These are phyloP conservation scores for Ernsta delagoae DNA, from an alignment of 2,888 invertebrate genomes.

Conservation along the genomic window DNA sequence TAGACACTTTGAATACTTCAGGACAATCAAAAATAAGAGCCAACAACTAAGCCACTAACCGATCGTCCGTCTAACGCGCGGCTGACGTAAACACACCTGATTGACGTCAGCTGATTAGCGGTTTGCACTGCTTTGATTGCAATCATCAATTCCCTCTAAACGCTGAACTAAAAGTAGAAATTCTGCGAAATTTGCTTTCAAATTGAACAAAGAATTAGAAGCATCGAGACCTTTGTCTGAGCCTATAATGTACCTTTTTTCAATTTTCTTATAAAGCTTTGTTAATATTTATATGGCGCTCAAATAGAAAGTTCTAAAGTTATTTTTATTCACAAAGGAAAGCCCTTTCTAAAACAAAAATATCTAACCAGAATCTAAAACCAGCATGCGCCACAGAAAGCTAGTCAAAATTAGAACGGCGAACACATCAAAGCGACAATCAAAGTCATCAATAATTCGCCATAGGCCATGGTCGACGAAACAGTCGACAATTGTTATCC, in stretches of 20 bases:
- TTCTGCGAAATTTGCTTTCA: neutral
- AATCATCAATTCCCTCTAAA: slow-evolving; percentile 11
- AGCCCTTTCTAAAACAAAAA: too few relatives aligned
- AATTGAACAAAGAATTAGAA: neutral
- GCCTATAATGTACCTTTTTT: too few relatives aligned
- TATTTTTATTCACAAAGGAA: too few relatives aligned
- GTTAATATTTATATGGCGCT: too few relatives aligned
- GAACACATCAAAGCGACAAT: neutral
- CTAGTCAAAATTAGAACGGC: neutral
- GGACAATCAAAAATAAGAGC: neutral
- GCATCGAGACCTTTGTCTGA: too few relatives aligned
- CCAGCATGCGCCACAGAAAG: too few relatives aligned
- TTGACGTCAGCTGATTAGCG: slow-evolving; percentile 39
- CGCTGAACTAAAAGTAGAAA: neutral
- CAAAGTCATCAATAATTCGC: neutral
- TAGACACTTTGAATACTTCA: neutral
- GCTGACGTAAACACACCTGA: slow-evolving; percentile 31
- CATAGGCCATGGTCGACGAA: neutral
- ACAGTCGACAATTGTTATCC: neutral
- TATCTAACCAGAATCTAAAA: too few relatives aligned
- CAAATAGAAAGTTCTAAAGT: too few relatives aligned
- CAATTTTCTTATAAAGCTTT: too few relatives aligned
- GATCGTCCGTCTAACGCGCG: slow-evolving; percentile 12
- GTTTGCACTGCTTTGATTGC: slow-evolving; percentile 21
- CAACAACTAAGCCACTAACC: slow-evolving; percentile 8